Evolutionary conservation across 2,113 vertebrate species (phyloP).

Genomic region (Nothobranchius furzeri): DNA sequence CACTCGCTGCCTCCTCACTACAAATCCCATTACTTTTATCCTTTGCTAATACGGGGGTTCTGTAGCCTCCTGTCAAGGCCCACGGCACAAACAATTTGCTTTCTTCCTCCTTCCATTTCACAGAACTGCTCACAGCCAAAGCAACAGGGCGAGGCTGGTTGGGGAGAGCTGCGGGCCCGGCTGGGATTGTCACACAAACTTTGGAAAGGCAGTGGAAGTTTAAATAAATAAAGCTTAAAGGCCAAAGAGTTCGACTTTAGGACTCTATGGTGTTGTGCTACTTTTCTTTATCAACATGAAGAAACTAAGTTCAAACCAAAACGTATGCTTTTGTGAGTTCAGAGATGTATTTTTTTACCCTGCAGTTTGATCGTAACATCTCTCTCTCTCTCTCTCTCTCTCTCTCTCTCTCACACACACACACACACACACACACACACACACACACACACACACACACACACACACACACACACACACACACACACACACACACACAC

Average conservation of each 20-base stretch:
- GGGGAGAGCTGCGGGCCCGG: conserved; percentile 57
- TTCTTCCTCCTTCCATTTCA: conserved; percentile 74
- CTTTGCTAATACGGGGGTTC: conserved; percentile 75
- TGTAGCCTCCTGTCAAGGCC: conserved; percentile 75
- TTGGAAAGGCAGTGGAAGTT: conserved; percentile 53
- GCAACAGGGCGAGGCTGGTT: conserved; percentile 55
- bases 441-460: too few relatives aligned
- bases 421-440: not conserved
- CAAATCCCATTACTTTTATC: conserved; percentile 83
- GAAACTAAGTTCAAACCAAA: conserved; percentile 16
- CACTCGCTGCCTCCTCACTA: conserved; percentile 71
- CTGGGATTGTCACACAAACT: conserved; percentile 55
- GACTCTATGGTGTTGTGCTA: conserved; percentile 24
- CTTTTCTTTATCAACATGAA: conserved; percentile 4
- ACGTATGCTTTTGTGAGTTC: not conserved
- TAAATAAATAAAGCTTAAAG: conserved; percentile 31
- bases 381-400: too few relatives aligned
- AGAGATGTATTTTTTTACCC: conserved; percentile 20
- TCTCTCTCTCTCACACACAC: conserved; percentile 32
- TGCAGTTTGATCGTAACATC: conserved; percentile 27
- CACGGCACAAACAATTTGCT: conserved; percentile 80
- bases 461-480: too few relatives aligned
- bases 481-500: not conserved
- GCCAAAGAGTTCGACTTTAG: conserved; percentile 38
- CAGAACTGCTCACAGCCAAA: conserved; percentile 62